A percentile compares a stretch with the other conserved stretches of the same genome.
Evolutionary conservation across 2,888 invertebrate species (phyloP).

Genomic region (Callyntrura guangdongensis): DNA sequence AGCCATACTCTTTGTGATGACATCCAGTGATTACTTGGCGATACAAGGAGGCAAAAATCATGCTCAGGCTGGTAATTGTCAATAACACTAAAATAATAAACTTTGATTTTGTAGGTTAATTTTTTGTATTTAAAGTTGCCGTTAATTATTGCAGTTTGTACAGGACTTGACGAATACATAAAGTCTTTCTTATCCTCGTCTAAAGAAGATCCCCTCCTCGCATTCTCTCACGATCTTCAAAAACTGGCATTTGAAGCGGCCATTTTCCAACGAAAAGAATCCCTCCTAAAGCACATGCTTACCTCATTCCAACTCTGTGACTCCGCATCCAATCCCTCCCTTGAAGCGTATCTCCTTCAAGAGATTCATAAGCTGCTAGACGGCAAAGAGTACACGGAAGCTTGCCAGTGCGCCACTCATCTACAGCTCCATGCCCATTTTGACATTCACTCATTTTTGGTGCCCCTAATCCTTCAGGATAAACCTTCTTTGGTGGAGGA

Average conservation of each 20-base stretch:
- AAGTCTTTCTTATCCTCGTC: too few relatives aligned
- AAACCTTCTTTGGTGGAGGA: constrained; percentile 92
- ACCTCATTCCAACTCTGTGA: not conserved
- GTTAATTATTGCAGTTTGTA: not conserved
- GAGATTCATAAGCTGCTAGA: not conserved
- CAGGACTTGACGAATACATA: not conserved
- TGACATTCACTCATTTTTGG: constrained; percentile 90
- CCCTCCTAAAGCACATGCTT: constrained; percentile 21
- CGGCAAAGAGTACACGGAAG: not conserved
- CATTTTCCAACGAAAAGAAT: constrained; percentile 45
- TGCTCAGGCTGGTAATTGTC: constrained; percentile 24
- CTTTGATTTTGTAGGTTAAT: too few relatives aligned
- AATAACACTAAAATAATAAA: too few relatives aligned
- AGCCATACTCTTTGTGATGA: not conserved
- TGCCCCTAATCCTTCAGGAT: constrained; percentile 94
- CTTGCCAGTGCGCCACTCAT: constrained; percentile 41
- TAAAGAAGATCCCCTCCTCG: not conserved
- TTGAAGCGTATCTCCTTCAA: not conserved
- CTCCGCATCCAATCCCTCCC: not conserved
- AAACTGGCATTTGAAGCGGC: constrained; percentile 38
- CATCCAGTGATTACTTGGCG: constrained; percentile 17
- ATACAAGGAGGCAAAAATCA: constrained; percentile 46
- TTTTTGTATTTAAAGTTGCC: not conserved
- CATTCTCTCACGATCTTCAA: constrained; percentile 8
- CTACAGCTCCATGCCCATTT: constrained; percentile 87